Conservation (phyloP, 2,113 vertebrate species). For the Thamnophis sirtalis region DNA sequence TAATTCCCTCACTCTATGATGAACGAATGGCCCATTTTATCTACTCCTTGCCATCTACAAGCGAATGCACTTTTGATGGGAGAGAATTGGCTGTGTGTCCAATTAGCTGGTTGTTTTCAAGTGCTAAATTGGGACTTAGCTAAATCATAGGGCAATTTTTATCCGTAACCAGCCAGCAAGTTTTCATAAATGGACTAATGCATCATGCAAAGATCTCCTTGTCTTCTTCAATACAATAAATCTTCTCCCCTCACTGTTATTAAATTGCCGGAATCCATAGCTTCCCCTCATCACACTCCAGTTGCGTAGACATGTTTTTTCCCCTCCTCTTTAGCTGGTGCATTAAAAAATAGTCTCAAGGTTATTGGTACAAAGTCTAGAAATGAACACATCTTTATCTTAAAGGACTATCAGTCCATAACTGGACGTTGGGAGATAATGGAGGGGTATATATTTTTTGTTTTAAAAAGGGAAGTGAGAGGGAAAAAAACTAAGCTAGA, state of each 20-base stretch:
- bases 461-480: background rate
- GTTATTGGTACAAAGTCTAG: background rate
- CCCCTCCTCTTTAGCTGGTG: background rate
- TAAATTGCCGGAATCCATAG: background rate
- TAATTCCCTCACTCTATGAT: background rate
- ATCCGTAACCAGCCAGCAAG: background rate
- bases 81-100: background rate
- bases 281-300: too few species aligned
- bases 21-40: background rate
- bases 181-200: conserved; percentile 7
- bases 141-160: conserved; percentile 9
- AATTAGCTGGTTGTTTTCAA: background rate
- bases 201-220: conserved; percentile 15
- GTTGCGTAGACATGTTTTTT: background rate
- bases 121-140: background rate
- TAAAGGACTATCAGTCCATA: background rate
- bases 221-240: background rate
- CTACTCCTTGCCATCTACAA: background rate
- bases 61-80: background rate
- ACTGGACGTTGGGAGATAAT: background rate
- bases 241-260: background rate
- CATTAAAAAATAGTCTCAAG: background rate
- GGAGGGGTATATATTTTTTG: too few species aligned
- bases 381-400: conserved; percentile 2
- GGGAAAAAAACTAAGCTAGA: background rate